Evolutionary conservation across 2,113 vertebrate genomes (phyloP).

Genomic region (Channa argus): DNA sequence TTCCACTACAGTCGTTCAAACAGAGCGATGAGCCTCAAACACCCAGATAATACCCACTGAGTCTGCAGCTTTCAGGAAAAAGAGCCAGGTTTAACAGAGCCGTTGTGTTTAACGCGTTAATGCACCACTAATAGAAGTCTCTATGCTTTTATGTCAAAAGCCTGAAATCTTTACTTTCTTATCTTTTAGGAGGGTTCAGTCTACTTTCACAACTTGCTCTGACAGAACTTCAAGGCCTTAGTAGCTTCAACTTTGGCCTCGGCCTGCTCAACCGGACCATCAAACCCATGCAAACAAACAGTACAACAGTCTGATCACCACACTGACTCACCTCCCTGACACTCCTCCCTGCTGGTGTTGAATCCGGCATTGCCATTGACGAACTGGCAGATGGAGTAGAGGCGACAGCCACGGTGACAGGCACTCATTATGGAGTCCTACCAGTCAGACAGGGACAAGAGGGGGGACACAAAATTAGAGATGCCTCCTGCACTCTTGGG

Average conservation of each 20-base stretch:
- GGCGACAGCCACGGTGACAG: constrained; percentile 95
- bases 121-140: neutral
- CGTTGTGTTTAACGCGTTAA: neutral
- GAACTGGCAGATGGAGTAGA: constrained; percentile 98
- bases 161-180: no score
- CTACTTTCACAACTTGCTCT: neutral
- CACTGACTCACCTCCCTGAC: constrained; percentile 88
- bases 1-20: constrained; percentile 69
- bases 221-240: neutral
- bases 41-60: constrained; percentile 32
- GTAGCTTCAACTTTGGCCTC: constrained; percentile 2
- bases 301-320: neutral
- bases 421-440: constrained; percentile 92
- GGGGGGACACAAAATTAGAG: constrained; percentile 32
- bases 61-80: constrained; percentile 27
- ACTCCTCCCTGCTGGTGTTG: constrained; percentile 92
- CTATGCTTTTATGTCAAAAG: neutral
- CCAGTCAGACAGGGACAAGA: constrained; percentile 21
- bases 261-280: neutral
- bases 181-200: neutral
- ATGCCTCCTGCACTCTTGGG: constrained; percentile 39
- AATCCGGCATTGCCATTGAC: constrained; percentile 91
- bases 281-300: constrained; percentile 5
- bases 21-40: constrained; percentile 31
- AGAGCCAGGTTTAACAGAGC: constrained; percentile 18